These are phyloP conservation scores for Amphiura filiformis DNA, from an alignment of 35 echinoderm and acorn worm species.

Conservation along the genomic window DNA sequence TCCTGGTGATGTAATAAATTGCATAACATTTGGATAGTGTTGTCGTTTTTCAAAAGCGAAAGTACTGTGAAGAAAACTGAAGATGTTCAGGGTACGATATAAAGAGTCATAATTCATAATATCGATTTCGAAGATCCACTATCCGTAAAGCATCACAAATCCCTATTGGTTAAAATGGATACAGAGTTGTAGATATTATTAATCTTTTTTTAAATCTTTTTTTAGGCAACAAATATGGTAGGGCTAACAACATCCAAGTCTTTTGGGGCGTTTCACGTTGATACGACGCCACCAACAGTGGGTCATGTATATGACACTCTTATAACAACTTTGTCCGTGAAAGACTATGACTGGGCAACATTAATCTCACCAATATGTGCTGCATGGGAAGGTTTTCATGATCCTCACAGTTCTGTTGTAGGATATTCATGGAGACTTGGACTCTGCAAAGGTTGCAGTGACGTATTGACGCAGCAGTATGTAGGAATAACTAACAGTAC, in stretches of 20 bases:
- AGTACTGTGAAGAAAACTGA: no score
- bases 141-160: no score
- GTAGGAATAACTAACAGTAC: no score
- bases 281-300: slow-evolving; percentile 12
- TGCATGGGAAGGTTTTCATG: slow-evolving; percentile 46
- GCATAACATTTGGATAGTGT: no score
- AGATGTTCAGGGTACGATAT: no score
- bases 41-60: no score
- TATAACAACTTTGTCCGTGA: neutral
- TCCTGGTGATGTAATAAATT: no score
- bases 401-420: slow-evolving; percentile 25
- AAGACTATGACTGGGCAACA: slow-evolving; percentile 15
- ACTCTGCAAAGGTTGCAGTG: slow-evolving; percentile 17
- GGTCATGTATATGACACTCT: slow-evolving; percentile 28
- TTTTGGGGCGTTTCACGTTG: slow-evolving; percentile 20
- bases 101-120: no score
- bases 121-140: no score
- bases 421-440: slow-evolving; percentile 32
- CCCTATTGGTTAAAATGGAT: no score
- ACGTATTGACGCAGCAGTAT: slow-evolving; percentile 19
- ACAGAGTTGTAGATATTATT: no score
- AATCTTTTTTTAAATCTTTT: neutral
- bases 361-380: neutral
- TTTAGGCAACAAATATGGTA: slow-evolving; percentile 17
- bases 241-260: slow-evolving; percentile 8